phyloP scores from a whole-genome alignment of 2,113 vertebrate genomes.

The Vidua macroura region DNA sequence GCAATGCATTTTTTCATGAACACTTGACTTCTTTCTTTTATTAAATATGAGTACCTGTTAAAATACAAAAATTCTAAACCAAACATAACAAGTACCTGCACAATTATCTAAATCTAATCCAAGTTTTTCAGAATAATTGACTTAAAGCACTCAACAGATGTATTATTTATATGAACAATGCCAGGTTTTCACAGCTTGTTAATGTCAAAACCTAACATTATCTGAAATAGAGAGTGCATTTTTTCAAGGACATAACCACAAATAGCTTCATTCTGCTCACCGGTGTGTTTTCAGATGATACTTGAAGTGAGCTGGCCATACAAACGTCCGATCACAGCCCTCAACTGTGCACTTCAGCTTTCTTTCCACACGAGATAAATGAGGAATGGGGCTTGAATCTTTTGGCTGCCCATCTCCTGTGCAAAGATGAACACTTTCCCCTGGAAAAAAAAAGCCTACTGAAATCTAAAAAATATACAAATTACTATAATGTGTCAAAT shows the following conservation, averaged over 20 bases:
- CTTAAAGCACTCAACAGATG: neutral
- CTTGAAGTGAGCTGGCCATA: constrained; percentile 94
- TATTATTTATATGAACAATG: neutral
- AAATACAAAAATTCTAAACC: neutral
- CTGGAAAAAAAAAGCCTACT: constrained; percentile 67
- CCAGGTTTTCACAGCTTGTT: neutral
- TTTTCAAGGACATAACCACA: neutral
- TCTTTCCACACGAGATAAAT: constrained; percentile 81
- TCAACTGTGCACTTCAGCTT: constrained; percentile 92
- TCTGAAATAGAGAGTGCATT: neutral
- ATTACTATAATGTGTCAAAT: neutral
- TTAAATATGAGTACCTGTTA: neutral
- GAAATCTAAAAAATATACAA: neutral
- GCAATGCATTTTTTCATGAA: neutral
- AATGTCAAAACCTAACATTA: neutral
- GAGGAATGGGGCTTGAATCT: constrained; percentile 73
- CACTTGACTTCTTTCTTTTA: neutral
- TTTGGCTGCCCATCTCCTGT: constrained; percentile 82
- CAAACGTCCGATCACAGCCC: constrained; percentile 92
- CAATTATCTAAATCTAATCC: neutral
- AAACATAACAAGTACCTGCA: neutral
- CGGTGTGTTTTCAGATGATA: constrained; percentile 98
- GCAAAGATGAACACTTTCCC: constrained; percentile 85
- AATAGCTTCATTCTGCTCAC: constrained; percentile 62
- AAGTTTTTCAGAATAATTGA: neutral